These are phyloP conservation scores for Rhabdomys dilectus DNA, from an alignment of 2,113 vertebrate genomes.

Conservation along the genomic window DNA sequence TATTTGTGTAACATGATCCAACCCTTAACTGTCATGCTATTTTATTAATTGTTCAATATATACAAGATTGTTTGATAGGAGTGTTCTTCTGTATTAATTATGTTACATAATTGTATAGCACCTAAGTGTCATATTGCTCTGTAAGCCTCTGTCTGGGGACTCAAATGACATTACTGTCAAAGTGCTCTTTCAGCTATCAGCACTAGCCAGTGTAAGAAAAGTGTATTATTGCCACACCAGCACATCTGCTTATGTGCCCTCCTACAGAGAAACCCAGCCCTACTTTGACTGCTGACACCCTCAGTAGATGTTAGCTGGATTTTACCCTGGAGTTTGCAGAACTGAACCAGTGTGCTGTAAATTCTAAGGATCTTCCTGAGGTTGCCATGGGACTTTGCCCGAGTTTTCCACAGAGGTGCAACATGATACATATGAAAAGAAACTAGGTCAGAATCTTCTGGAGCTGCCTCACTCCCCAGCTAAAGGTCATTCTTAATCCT, in stretches of 20 bases:
- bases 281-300: neutral
- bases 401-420: constrained; percentile 65
- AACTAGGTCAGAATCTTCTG: constrained; percentile 74
- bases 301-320: neutral
- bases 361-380: constrained; percentile 29
- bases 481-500: constrained; percentile 78
- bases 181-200: neutral
- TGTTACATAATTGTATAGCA: constrained; percentile 1
- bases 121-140: neutral
- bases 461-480: constrained; percentile 38
- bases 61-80: neutral
- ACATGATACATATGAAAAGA: constrained; percentile 66
- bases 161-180: constrained; percentile 2
- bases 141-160: constrained; percentile 8
- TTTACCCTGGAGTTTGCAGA: neutral
- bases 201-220: neutral
- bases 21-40: neutral
- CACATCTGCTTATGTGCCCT: neutral
- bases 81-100: constrained; percentile 7
- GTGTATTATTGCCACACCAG: neutral
- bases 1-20: neutral
- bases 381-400: constrained; percentile 30
- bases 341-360: constrained; percentile 35
- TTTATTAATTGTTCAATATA: constrained; percentile 52
- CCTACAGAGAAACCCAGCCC: neutral